A percentile compares a stretch with the other conserved stretches of the same genome.
These are phyloP conservation scores for Spinibarbus caldwelli DNA, from an alignment of 2,797 vertebrate genomes.

Conservation along the genomic window DNA sequence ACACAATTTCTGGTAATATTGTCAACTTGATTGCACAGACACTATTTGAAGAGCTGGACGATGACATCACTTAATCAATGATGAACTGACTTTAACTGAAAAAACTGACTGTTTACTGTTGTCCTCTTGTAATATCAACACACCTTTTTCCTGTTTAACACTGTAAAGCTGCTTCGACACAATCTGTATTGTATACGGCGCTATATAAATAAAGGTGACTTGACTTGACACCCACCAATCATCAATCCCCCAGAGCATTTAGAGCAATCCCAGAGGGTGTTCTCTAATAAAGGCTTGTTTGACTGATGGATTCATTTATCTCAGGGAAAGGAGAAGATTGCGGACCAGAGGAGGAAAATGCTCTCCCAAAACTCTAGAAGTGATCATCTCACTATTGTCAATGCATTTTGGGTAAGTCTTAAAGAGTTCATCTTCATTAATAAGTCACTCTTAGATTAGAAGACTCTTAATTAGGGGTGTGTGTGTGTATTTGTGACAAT, in stretches of 20 bases:
- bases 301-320: constrained; percentile 30
- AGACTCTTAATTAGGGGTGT: not conserved
- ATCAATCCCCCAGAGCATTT: not conserved
- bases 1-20: not conserved
- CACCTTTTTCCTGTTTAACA: not conserved
- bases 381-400: constrained; percentile 93
- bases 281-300: not conserved
- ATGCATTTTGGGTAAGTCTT: constrained; percentile 87
- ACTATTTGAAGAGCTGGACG: not conserved
- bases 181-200: not conserved
- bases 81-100: not conserved
- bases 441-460: not conserved
- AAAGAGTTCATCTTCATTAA: not conserved
- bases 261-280: not conserved
- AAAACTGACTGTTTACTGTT: no score
- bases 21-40: not conserved
- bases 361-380: constrained; percentile 92
- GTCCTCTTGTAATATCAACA: not conserved
- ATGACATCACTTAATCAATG: not conserved
- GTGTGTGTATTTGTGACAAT: not conserved
- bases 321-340: constrained; percentile 96
- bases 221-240: not conserved
- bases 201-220: not conserved
- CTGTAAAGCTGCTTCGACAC: not conserved
- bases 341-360: constrained; percentile 89